Evolutionary conservation across 1,140 invertebrate species (phyloP).

Genomic region (Melanaphis sacchari): DNA sequence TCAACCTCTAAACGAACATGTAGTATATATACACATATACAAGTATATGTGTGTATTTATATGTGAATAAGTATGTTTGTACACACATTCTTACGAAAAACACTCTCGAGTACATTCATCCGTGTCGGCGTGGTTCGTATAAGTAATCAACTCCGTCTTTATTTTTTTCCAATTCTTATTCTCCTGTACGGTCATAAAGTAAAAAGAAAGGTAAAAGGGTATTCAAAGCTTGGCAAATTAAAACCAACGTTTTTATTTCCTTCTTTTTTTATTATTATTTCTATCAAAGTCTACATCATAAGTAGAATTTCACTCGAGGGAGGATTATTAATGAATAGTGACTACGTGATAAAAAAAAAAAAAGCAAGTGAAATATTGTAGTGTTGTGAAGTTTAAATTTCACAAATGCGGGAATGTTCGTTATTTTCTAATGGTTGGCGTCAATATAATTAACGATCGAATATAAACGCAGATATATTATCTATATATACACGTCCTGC

Average conservation of each 20-base stretch:
- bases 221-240: constrained; percentile 25
- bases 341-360: neutral
- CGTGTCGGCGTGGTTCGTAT: constrained; percentile 29
- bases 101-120: constrained; percentile 16
- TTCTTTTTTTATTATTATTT: constrained; percentile 34
- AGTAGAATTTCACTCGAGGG: neutral
- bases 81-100: constrained; percentile 23
- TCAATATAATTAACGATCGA: constrained; percentile 28
- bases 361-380: neutral
- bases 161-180: constrained; percentile 35
- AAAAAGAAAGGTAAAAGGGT: neutral
- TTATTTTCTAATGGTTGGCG: constrained; percentile 18
- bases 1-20: neutral
- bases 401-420: neutral
- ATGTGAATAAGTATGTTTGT: neutral
- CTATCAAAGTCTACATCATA: neutral
- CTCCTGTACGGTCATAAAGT: neutral
- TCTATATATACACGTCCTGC: constrained; percentile 2
- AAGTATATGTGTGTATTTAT: neutral
- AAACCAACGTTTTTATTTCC: constrained; percentile 25
- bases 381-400: constrained; percentile 32
- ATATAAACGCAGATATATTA: neutral
- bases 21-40: neutral
- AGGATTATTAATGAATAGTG: neutral
- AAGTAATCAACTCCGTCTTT: constrained; percentile 43